These are phyloP conservation scores for Gonioctena quinquepunctata DNA, from an alignment of 1,140 invertebrate genomes.

Conservation along the genomic window DNA sequence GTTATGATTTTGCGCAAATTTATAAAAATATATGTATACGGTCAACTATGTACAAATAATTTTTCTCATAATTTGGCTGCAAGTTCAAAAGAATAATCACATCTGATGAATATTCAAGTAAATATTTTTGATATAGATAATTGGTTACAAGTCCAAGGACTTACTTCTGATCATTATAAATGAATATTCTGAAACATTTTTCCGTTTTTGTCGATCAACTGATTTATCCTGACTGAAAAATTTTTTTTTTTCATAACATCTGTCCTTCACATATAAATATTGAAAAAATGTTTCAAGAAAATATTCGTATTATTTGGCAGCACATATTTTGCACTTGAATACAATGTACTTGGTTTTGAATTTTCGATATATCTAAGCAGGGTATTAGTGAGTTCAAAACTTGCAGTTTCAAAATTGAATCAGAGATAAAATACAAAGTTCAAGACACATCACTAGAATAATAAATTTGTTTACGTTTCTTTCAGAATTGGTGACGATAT, in stretches of 20 bases:
- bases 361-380: conserved; percentile 33
- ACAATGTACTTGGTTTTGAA: conserved; percentile 1
- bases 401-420: conserved; percentile 43
- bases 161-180: too few relatives aligned
- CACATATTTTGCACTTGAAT: not conserved
- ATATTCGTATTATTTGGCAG: too few relatives aligned
- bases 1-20: conserved; percentile 28
- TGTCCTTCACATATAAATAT: too few relatives aligned
- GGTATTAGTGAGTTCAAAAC: conserved; percentile 49
- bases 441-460: conserved; percentile 52
- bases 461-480: too few relatives aligned
- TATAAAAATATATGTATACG: conserved; percentile 48
- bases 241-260: too few relatives aligned
- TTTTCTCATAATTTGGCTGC: conserved; percentile 30
- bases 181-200: not conserved
- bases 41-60: conserved; percentile 52
- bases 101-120: conserved; percentile 17
- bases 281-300: not conserved
- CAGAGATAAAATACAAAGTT: conserved; percentile 43
- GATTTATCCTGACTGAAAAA: too few relatives aligned
- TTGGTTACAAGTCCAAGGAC: too few relatives aligned
- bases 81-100: conserved; percentile 30
- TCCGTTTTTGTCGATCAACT: too few relatives aligned
- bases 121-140: too few relatives aligned
- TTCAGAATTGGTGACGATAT: too few relatives aligned